phyloP scores from a whole-genome alignment of 2,797 vertebrate species.

The Bufotes viridis region DNA sequence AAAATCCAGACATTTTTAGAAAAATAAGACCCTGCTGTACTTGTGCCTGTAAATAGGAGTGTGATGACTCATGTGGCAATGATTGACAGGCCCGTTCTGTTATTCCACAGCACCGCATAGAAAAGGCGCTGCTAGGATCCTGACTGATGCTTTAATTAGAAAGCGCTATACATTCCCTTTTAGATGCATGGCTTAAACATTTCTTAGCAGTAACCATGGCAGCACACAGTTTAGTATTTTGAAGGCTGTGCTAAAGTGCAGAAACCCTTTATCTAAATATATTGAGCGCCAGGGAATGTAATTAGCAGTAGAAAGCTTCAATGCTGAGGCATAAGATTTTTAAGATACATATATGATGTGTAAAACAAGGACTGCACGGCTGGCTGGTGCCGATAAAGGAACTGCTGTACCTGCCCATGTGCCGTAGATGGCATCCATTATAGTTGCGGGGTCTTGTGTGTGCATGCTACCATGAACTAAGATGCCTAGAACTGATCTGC shows the following conservation, averaged over 20 bases:
- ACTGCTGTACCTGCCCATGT: background rate
- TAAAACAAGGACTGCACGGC: background rate
- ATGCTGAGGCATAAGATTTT: background rate
- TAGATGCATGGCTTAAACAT: constrained; percentile 27
- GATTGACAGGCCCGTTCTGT: constrained; percentile 47
- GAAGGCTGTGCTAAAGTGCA: constrained; percentile 22
- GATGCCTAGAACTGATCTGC: no score
- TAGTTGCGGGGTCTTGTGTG: background rate
- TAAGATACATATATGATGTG: background rate
- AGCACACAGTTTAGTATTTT: constrained; percentile 31
- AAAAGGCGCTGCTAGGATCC: background rate
- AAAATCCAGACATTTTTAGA: background rate
- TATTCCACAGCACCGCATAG: constrained; percentile 15
- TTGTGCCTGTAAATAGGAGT: constrained; percentile 6
- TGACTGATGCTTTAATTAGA: constrained; percentile 48
- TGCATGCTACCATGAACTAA: background rate
- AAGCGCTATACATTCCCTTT: constrained; percentile 44
- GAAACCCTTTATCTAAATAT: constrained; percentile 31
- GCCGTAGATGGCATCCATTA: background rate
- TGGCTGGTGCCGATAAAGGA: background rate
- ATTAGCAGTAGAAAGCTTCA: constrained; percentile 10
- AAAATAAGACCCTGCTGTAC: background rate
- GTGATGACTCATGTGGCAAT: constrained; percentile 33
- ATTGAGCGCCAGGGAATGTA: background rate
- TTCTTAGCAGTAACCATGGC: constrained; percentile 47